A percentile compares a stretch with the other conserved stretches of the same genome.
Conservation (phyloP, 2,797 vertebrate genomes). For the Sebastolobus alascanus region DNA sequence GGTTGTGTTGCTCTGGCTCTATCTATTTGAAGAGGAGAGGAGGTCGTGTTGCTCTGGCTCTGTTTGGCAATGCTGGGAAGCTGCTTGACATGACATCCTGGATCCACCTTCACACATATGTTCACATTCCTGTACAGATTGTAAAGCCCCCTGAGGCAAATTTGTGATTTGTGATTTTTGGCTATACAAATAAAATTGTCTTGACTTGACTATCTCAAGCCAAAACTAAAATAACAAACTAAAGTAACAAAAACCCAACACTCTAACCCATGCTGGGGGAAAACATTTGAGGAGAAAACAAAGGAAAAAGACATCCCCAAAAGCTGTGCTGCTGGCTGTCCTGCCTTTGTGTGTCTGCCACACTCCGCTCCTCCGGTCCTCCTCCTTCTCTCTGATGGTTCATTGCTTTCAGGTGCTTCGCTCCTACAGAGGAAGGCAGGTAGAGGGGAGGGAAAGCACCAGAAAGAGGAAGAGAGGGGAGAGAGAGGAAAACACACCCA, state of each 20-base stretch:
- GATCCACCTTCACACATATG: too few relatives aligned
- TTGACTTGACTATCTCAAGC: not conserved
- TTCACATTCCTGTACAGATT: too few relatives aligned
- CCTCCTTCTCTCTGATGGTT: not conserved
- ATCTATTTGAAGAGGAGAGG: too few relatives aligned
- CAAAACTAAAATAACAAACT: not conserved
- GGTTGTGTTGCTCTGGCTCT: too few relatives aligned
- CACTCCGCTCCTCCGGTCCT: not conserved
- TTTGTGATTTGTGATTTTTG: too few relatives aligned
- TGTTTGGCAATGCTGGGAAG: too few relatives aligned
- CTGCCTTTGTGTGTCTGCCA: not conserved
- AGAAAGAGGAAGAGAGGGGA: not conserved
- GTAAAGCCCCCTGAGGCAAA: too few relatives aligned
- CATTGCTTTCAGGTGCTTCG: not conserved
- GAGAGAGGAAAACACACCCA: not conserved
- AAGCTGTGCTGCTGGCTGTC: not conserved
- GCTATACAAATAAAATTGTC: too few relatives aligned
- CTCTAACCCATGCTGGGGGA: not conserved
- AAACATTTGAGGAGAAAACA: not conserved
- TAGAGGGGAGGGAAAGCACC: not conserved
- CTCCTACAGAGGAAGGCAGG: not conserved
- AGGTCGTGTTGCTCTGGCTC: too few relatives aligned
- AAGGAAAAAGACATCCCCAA: not conserved
- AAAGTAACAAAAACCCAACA: not conserved
- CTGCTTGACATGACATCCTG: too few relatives aligned